Percentiles rank a stretch among this genome's conserved stretches.
These are phyloP conservation scores for Zalophus californianus DNA, from an alignment of 2,797 vertebrate species.

Conservation along the genomic window DNA sequence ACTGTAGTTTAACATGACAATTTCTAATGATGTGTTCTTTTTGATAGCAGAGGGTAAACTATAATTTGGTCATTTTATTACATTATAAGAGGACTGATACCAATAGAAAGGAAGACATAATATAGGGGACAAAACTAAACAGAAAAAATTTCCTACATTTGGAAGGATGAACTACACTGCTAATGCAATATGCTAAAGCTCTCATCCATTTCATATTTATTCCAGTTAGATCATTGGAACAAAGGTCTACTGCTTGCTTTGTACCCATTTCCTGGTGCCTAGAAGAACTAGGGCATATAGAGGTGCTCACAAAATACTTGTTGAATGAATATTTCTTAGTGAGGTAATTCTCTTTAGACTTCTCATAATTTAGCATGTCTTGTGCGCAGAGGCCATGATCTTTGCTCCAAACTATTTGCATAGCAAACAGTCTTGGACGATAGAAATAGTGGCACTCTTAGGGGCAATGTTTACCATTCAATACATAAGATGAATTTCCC, in stretches of 20 bases:
- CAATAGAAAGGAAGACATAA: background rate
- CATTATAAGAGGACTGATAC: background rate
- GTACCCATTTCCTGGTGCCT: background rate
- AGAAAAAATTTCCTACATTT: background rate
- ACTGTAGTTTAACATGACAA: background rate
- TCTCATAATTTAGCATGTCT: background rate
- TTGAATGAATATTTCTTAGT: background rate
- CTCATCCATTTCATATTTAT: background rate
- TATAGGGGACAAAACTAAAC: background rate
- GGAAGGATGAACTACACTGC: background rate
- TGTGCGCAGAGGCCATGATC: background rate
- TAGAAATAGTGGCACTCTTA: background rate
- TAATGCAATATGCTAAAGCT: background rate
- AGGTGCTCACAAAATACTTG: background rate
- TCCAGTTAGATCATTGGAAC: background rate
- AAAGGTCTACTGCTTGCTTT: background rate
- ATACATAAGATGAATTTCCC: background rate
- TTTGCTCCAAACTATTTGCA: background rate
- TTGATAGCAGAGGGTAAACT: conserved; percentile 49
- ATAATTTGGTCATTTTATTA: conserved; percentile 36
- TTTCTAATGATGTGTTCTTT: conserved; percentile 57
- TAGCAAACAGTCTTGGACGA: background rate
- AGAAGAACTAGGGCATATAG: background rate
- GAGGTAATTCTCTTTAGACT: background rate
- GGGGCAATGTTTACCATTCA: background rate